Conservation (phyloP, 2,888 invertebrate species). For the Glyphotaelius pellucidus region DNA sequence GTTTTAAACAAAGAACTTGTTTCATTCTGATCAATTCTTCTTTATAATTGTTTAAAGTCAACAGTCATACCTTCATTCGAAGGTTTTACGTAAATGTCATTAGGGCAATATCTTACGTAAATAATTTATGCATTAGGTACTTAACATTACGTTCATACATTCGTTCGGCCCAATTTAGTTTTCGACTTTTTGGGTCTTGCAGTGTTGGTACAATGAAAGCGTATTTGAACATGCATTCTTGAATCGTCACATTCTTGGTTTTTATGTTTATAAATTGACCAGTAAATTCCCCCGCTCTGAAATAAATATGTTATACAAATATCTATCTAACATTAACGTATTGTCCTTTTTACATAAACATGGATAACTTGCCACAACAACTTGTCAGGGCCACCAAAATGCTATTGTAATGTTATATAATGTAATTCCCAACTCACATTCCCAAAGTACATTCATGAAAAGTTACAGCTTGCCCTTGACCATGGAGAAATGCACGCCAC, state of each 20-base stretch:
- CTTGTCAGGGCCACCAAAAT: neutral
- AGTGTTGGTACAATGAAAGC: neutral
- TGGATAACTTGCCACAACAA: neutral
- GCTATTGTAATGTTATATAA: too few relatives aligned
- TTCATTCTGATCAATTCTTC: too few relatives aligned
- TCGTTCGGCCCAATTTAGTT: neutral
- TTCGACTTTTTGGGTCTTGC: neutral
- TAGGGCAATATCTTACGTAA: too few relatives aligned
- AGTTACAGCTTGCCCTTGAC: neutral
- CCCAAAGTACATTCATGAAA: too few relatives aligned
- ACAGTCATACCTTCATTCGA: neutral
- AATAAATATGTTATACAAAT: too few relatives aligned
- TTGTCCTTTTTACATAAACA: neutral
- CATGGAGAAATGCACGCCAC: neutral
- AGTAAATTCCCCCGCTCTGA: too few relatives aligned
- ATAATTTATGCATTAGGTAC: too few relatives aligned
- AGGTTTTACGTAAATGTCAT: too few relatives aligned
- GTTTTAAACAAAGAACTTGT: too few relatives aligned
- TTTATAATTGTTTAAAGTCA: too few relatives aligned
- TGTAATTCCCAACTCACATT: too few relatives aligned
- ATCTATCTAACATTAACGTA: neutral
- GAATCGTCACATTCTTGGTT: neutral
- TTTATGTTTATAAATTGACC: neutral
- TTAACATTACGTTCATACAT: too few relatives aligned
- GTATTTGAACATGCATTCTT: neutral